Evolutionary conservation across 1,140 invertebrate genomes (phyloP).

Genomic region (Aphis gossypii): DNA sequence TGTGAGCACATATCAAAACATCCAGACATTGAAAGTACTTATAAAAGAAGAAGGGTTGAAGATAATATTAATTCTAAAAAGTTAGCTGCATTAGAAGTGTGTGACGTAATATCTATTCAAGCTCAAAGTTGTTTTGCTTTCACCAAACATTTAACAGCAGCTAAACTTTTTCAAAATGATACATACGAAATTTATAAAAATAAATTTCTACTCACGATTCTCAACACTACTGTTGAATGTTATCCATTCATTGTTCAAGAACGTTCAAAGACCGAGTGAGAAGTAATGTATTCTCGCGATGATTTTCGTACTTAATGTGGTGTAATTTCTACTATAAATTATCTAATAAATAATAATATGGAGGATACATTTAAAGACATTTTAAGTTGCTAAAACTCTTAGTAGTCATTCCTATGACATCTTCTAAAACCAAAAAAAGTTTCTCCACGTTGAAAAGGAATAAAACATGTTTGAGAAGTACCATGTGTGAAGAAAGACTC

Average conservation of each 20-base stretch:
- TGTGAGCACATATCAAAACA: background rate
- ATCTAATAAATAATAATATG: conserved; percentile 57
- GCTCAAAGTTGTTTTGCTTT: conserved; percentile 28
- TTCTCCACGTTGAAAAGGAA: conserved; percentile 61
- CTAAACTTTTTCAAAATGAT: conserved; percentile 28
- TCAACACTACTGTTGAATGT: background rate
- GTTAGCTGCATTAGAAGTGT: background rate
- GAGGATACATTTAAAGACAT: conserved; percentile 60
- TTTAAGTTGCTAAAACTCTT: conserved; percentile 60
- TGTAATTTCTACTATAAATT: conserved; percentile 26
- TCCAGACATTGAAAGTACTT: background rate
- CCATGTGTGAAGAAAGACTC: conserved; percentile 58
- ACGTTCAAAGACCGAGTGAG: background rate
- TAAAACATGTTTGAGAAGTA: conserved; percentile 59
- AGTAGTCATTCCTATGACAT: conserved; percentile 60
- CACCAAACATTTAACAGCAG: conserved; percentile 36
- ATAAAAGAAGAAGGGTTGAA: background rate
- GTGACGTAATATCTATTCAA: conserved; percentile 5
- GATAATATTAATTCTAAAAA: background rate
- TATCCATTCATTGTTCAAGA: conserved; percentile 39
- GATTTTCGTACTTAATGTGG: background rate
- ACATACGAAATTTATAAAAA: conserved; percentile 7
- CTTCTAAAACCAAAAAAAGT: conserved; percentile 59
- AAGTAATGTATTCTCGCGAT: conserved; percentile 21
- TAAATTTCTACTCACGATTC: conserved; percentile 62